Percentiles rank a stretch among this genome's conserved stretches.
Evolutionary conservation across 2,888 invertebrate genomes (phyloP).

Genomic region (Pristionchus japonicus): DNA sequence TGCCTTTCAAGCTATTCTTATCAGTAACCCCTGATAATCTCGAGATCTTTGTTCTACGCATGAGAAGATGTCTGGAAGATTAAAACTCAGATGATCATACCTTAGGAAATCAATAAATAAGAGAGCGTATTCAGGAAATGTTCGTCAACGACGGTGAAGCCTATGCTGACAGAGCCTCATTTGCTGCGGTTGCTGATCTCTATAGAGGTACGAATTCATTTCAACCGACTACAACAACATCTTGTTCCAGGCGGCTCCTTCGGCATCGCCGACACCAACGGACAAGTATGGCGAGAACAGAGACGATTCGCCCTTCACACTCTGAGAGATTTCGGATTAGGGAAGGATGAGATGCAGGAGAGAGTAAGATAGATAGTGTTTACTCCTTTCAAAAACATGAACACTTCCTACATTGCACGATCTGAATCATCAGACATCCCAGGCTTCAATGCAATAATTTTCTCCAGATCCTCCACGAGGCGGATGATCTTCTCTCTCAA

Average conservation of each 20-base stretch:
- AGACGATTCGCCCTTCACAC: constrained; percentile 54
- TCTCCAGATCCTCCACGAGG: constrained; percentile 30
- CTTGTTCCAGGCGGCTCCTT: neutral
- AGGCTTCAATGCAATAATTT: too few relatives aligned
- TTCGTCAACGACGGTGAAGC: constrained; percentile 41
- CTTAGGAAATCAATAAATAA: neutral
- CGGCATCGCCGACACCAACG: constrained; percentile 38
- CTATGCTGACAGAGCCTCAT: constrained; percentile 12
- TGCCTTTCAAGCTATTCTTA: neutral
- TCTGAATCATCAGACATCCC: too few relatives aligned
- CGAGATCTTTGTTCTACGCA: neutral
- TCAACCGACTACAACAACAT: neutral
- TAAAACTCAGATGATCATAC: neutral
- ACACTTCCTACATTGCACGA: too few relatives aligned
- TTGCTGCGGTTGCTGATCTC: neutral
- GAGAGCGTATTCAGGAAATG: constrained; percentile 1
- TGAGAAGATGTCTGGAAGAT: neutral
- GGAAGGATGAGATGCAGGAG: constrained; percentile 59
- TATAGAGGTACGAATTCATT: neutral
- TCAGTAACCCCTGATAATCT: neutral
- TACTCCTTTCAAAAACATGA: too few relatives aligned
- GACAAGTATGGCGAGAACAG: constrained; percentile 41
- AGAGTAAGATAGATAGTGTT: constrained; percentile 52
- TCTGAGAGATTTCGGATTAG: constrained; percentile 57
- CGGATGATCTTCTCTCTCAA: neutral